Evolutionary conservation across 35 echinoderm and acorn worm genomes (phyloP).

Genomic region (Chiridota heheva): DNA sequence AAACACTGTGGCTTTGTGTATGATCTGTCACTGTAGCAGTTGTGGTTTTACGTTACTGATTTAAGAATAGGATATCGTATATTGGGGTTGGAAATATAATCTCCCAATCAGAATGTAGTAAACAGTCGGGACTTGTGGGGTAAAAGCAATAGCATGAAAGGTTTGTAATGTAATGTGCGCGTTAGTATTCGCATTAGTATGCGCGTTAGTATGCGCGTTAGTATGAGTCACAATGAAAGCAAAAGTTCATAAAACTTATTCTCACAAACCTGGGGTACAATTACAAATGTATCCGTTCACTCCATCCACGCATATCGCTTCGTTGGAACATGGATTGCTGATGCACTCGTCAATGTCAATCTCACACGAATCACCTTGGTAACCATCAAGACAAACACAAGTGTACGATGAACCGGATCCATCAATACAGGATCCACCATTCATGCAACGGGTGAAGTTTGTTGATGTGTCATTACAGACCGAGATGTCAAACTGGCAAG

Average conservation of each 20-base stretch:
- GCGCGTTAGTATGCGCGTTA: neutral
- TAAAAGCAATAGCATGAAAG: no score
- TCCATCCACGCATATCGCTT: conserved; percentile 38
- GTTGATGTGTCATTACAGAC: conserved; percentile 37
- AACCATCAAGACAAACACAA: conserved; percentile 52
- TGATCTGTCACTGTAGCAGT: no score
- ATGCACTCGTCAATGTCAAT: conserved; percentile 56
- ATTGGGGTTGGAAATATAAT: no score
- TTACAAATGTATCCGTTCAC: conserved; percentile 50
- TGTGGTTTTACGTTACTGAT: no score
- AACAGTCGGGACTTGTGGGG: no score
- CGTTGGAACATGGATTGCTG: conserved; percentile 57
- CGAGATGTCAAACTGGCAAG: conserved; percentile 68
- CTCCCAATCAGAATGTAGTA: no score
- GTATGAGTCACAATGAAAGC: neutral
- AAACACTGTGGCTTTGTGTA: no score
- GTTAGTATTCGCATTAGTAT: neutral
- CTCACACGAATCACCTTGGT: conserved; percentile 40
- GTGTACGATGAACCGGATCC: conserved; percentile 47
- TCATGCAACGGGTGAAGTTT: conserved; percentile 46
- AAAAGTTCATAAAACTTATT: neutral
- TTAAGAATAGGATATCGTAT: no score
- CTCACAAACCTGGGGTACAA: conserved; percentile 44
- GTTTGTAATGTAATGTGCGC: no score
- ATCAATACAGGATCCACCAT: conserved; percentile 67